Evolutionary conservation across 2,888 invertebrate genomes (phyloP).

Genomic region (Pterobdella sp.): DNA sequence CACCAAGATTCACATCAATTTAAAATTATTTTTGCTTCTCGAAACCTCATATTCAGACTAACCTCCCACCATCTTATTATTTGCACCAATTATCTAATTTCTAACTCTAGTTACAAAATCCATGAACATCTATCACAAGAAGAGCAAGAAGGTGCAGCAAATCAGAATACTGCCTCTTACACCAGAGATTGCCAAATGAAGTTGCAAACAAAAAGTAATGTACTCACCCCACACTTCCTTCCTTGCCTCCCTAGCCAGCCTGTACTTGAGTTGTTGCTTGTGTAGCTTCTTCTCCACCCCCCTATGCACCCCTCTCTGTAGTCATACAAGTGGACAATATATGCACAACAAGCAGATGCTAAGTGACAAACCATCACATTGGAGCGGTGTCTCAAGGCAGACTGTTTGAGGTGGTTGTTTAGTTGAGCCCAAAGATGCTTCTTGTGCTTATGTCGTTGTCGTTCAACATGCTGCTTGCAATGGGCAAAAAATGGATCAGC

Average conservation of each 20-base stretch:
- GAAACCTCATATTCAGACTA: no score
- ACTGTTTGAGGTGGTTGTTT: constrained; percentile 60
- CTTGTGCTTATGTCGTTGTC: constrained; percentile 57
- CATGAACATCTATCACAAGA: neutral
- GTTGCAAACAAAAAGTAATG: neutral
- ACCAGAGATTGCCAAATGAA: neutral
- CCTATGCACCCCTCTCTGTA: constrained; percentile 7
- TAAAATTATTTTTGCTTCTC: no score
- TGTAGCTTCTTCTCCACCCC: constrained; percentile 51
- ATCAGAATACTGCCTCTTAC: neutral
- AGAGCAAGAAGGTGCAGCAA: neutral
- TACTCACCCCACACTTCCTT: constrained; percentile 69
- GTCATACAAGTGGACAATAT: neutral
- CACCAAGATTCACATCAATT: no score
- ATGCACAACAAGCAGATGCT: constrained; percentile 42
- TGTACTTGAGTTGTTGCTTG: constrained; percentile 75
- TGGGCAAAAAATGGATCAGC: constrained; percentile 96
- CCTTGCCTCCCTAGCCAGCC: constrained; percentile 48
- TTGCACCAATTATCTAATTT: neutral
- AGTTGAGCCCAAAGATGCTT: constrained; percentile 81
- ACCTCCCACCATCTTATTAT: neutral
- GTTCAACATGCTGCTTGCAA: constrained; percentile 88
- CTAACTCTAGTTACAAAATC: neutral
- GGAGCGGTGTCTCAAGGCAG: constrained; percentile 40
- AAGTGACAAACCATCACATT: constrained; percentile 47